Evolutionary conservation across 2,888 invertebrate genomes (phyloP), one percentile per base, ranked within the genome.

Genomic region (Lasius platythorax): DNA sequence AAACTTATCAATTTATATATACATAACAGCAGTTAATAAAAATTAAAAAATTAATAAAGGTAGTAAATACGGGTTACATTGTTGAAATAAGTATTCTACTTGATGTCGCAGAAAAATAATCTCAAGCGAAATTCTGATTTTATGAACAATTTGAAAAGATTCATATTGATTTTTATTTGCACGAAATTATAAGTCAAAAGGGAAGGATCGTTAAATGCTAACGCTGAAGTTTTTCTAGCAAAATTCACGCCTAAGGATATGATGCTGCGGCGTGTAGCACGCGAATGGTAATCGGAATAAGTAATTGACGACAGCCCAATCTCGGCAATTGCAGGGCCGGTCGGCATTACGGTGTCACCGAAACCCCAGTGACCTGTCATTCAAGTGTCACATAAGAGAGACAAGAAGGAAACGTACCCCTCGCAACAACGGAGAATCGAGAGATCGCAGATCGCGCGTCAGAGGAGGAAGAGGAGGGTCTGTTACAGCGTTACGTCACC

Each of bases 291-390:
- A 86, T 87, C 79, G 86, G 87, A 90, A 91, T 91, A 91, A 93
- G 92, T 93, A 92, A 92, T 92, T 89, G 92, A 88, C 90, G 89
- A 91, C 86, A 87, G 89, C 85, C 87, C 86, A 92, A 91, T 91
- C 89, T 87, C 87, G 85, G 73, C 88, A 86, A 92, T 92, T 91
- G 92, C 86, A 87, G 53, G 33, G 68, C 33, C 83, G 83, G 85
- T 85, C 84, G 88, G 90, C 91, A 91, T 93, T 91, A 92, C 87
- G 88, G 89, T 93, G 94, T 93, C 93, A 92, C 88, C 89, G 91
- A 92, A 90, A 93, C 93, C 93, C 93, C 86, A 90, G 89, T 89
- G 90, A 91, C 91, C 92, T 93, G 94, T 93, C 94, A 94, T 92
- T 94, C 94, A 94, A 92, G 89, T 94, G 94, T 94, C 93, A 91